phyloP scores from a whole-genome alignment of 2,797 vertebrate species.

The Diceros bicornis region DNA sequence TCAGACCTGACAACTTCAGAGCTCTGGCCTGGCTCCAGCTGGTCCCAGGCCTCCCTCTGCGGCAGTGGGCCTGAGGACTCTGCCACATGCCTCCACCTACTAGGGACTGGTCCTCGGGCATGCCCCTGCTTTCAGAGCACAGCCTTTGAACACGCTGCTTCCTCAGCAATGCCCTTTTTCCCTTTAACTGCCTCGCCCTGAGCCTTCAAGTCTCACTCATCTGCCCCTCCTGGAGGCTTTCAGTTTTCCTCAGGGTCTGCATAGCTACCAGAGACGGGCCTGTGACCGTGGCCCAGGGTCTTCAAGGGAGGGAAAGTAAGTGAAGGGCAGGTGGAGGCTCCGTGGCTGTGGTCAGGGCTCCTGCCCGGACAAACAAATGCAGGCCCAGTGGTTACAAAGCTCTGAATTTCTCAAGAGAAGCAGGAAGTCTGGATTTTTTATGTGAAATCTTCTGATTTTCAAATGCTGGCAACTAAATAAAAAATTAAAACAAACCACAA shows the following conservation, averaged over 20 bases:
- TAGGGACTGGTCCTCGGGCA: neutral
- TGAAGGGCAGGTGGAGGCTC: neutral
- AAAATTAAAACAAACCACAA: neutral
- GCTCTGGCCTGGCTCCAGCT: neutral
- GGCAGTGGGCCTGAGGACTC: neutral
- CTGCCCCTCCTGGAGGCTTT: neutral
- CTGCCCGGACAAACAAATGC: neutral
- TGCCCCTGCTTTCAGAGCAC: neutral
- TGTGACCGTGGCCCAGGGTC: neutral
- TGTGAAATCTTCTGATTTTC: constrained; percentile 31
- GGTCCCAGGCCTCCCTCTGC: neutral
- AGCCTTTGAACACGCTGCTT: neutral
- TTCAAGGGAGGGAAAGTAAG: neutral
- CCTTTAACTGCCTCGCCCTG: neutral
- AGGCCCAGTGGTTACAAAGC: neutral
- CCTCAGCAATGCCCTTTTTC: neutral
- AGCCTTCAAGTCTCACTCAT: neutral
- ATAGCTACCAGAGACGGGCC: neutral
- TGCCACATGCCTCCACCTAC: neutral
- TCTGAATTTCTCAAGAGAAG: constrained; percentile 48
- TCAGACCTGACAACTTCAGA: neutral
- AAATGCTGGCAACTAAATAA: constrained; percentile 8
- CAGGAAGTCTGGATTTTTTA: neutral
- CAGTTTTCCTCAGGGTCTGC: neutral
- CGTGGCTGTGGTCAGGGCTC: neutral